Evolutionary conservation across 2,888 invertebrate species (phyloP).

Genomic region (Netelia inedita): DNA sequence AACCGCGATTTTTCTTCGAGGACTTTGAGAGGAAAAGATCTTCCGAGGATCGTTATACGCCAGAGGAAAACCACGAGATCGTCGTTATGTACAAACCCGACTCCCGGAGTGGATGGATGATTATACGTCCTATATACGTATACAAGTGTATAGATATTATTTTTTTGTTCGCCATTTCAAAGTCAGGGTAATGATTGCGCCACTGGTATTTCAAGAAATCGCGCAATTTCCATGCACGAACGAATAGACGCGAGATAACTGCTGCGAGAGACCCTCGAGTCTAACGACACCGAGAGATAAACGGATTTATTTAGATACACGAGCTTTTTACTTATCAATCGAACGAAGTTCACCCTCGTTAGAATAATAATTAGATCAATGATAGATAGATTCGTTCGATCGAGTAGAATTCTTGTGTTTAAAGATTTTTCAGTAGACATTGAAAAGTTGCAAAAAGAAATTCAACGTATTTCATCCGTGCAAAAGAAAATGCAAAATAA

Average conservation of each 20-base stretch:
- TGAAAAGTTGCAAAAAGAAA: no score
- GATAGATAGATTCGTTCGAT: no score
- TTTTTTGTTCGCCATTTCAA: conserved; percentile 12
- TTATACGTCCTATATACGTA: conserved; percentile 30
- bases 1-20: conserved; percentile 45
- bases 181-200: conserved; percentile 46
- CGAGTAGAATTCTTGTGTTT: neutral
- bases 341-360: neutral
- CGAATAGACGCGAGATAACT: conserved; percentile 29
- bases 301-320: neutral
- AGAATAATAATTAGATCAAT: neutral
- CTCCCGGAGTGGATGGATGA: conserved; percentile 38
- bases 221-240: conserved; percentile 53
- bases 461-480: no score
- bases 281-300: conserved; percentile 44
- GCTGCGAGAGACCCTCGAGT: conserved; percentile 28
- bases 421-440: no score
- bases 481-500: no score
- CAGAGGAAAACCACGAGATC: conserved; percentile 57
- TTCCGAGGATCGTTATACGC: conserved; percentile 45
- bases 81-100: conserved; percentile 49
- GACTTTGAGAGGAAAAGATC: conserved; percentile 13
- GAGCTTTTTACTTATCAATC: neutral
- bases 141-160: conserved; percentile 4
- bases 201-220: conserved; percentile 46